phyloP scores from a whole-genome alignment of 2,113 vertebrate genomes.

The Porphyrio hochstetteri region DNA sequence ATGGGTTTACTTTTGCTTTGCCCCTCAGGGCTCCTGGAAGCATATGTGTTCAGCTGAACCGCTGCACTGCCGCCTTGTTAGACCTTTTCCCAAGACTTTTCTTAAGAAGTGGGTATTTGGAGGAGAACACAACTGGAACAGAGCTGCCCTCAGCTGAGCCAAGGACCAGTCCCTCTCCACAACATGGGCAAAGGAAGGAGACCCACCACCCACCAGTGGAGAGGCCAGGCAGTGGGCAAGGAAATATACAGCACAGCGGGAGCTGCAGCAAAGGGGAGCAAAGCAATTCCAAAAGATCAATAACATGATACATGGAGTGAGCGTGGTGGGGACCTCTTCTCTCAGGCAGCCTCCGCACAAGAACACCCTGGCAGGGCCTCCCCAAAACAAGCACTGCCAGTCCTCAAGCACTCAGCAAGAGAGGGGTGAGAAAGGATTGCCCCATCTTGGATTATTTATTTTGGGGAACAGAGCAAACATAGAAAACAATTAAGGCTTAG shows the following conservation, averaged over 20 bases:
- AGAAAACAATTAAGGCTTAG: not conserved
- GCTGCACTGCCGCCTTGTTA: not conserved
- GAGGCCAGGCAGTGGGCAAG: not conserved
- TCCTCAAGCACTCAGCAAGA: not conserved
- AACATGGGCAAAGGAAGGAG: not conserved
- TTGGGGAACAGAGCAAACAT: not conserved
- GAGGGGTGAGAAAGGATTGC: not conserved
- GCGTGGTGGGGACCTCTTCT: rapidly evolving
- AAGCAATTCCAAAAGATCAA: not conserved
- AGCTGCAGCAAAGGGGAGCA: not conserved
- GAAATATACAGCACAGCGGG: not conserved
- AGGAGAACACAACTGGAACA: not conserved
- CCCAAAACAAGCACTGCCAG: not conserved
- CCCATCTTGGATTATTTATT: not conserved
- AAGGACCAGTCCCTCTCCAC: not conserved
- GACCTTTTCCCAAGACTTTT: not conserved
- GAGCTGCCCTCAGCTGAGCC: not conserved
- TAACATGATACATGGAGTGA: not conserved
- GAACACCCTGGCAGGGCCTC: not conserved
- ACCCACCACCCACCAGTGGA: rapidly evolving
- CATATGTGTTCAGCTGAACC: not conserved
- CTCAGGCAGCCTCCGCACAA: not conserved
- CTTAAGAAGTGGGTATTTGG: not conserved
- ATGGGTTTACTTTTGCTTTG: constrained; percentile 26
- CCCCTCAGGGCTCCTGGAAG: not conserved